Conservation (phyloP, 2,113 vertebrate genomes). For the Myodes glareolus region DNA sequence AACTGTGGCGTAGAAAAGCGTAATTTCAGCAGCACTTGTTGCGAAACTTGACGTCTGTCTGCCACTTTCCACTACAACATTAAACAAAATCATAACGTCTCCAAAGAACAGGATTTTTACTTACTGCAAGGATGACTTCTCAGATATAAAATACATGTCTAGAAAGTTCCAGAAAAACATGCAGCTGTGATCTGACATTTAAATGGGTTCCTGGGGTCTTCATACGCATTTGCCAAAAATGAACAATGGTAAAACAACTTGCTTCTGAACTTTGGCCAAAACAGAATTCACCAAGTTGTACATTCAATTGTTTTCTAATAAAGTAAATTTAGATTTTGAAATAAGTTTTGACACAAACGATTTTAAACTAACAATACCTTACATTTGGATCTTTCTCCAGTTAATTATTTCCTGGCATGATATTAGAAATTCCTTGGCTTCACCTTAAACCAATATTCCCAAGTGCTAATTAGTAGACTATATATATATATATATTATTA, state of each 20-base stretch:
- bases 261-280: slow-evolving; percentile 49
- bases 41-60: neutral
- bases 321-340: slow-evolving; percentile 73
- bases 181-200: neutral
- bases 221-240: slow-evolving; percentile 44
- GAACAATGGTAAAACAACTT: slow-evolving; percentile 42
- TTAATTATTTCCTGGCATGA: slow-evolving; percentile 82
- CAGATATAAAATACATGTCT: neutral
- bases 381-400: slow-evolving; percentile 76
- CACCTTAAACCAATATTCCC: slow-evolving; percentile 83
- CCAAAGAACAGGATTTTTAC: neutral
- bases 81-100: neutral
- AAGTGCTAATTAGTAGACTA: slow-evolving; percentile 85
- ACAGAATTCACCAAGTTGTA: slow-evolving; percentile 37
- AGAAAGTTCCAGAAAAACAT: slow-evolving; percentile 41
- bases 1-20: neutral
- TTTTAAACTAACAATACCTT: slow-evolving; percentile 70
- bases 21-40: neutral
- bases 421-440: slow-evolving; percentile 83
- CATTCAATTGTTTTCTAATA: slow-evolving; percentile 40
- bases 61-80: neutral
- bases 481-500: slow-evolving; percentile 82
- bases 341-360: slow-evolving; percentile 66
- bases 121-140: slow-evolving; percentile 34
- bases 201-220: neutral